Conservation (phyloP, 1,140 invertebrate genomes). For the Drosophila hydei region DNA sequence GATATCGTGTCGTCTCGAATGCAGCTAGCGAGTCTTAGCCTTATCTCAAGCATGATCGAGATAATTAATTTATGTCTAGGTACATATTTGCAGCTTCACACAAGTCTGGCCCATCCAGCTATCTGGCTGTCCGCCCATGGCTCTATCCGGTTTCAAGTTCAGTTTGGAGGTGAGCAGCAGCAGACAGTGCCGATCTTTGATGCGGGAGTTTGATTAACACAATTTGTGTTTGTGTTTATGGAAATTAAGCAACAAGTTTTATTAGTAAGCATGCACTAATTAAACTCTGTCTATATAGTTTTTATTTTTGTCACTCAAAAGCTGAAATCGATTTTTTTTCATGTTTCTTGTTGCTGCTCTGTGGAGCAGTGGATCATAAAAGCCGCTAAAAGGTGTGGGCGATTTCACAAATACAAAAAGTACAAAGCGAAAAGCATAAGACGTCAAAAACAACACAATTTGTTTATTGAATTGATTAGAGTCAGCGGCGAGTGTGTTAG, state of each 20-base stretch:
- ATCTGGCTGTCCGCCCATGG: not conserved
- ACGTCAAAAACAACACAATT: conserved; percentile 37
- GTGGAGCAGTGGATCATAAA: conserved; percentile 78
- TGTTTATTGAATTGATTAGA: conserved; percentile 79
- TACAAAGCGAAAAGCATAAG: conserved; percentile 24
- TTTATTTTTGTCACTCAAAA: conserved; percentile 55
- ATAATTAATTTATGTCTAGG: conserved; percentile 50
- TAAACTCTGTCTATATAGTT: conserved; percentile 65
- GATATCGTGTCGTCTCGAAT: not conserved
- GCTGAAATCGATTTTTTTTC: conserved; percentile 49
- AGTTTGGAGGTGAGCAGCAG: conserved; percentile 27
- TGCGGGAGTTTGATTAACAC: conserved; percentile 80
- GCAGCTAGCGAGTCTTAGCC: not conserved
- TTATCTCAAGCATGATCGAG: conserved; percentile 41
- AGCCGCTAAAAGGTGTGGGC: conserved; percentile 80
- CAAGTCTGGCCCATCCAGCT: conserved; percentile 3
- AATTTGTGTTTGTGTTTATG: conserved; percentile 46
- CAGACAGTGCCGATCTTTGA: conserved; percentile 57
- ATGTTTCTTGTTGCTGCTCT: conserved; percentile 50
- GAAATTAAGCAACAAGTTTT: conserved; percentile 68
- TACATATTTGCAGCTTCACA: conserved; percentile 27
- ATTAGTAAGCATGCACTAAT: conserved; percentile 82
- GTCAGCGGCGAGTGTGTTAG: conserved; percentile 17
- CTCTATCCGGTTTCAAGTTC: conserved; percentile 71
- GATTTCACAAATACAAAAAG: conserved; percentile 46